phyloP scores from a whole-genome alignment of 1,140 invertebrate genomes.

The Megalonaias nervosa region DNA sequence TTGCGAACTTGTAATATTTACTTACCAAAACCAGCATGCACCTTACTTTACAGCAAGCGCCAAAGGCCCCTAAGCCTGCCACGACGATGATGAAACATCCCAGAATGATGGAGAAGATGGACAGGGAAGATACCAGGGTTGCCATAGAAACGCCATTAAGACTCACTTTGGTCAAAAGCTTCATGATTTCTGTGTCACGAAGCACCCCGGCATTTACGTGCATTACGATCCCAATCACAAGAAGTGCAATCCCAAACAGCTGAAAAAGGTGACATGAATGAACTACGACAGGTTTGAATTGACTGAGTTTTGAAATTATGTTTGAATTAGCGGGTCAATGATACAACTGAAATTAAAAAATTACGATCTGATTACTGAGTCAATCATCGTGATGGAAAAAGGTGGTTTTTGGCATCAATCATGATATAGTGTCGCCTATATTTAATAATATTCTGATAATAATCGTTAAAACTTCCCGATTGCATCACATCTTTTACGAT shows the following conservation, averaged over 20 bases:
- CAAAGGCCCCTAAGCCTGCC: constrained; percentile 34
- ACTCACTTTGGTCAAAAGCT: constrained; percentile 24
- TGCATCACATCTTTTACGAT: no score
- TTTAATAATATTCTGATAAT: no score
- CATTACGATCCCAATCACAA: constrained; percentile 40
- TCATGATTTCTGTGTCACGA: constrained; percentile 28
- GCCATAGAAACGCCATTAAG: constrained; percentile 27
- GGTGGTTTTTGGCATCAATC: no score
- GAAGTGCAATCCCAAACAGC: constrained; percentile 38
- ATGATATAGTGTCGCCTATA: no score
- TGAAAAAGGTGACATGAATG: constrained; percentile 15
- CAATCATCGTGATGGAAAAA: no score
- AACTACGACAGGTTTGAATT: no score
- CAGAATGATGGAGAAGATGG: constrained; percentile 37
- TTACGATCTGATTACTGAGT: no score
- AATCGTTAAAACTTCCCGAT: no score
- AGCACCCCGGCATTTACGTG: constrained; percentile 34
- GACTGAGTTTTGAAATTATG: no score
- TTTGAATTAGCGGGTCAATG: no score
- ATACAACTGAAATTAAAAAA: no score
- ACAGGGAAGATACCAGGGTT: constrained; percentile 29
- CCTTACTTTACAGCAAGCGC: constrained; percentile 42
- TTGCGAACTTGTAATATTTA: constrained; percentile 10
- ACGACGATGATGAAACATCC: constrained; percentile 39
- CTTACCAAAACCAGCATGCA: constrained; percentile 34